Evolutionary conservation across 2,888 invertebrate species (phyloP), one percentile per base, ranked within the genome.

Genomic region (Pseudolycoriella hygida): DNA sequence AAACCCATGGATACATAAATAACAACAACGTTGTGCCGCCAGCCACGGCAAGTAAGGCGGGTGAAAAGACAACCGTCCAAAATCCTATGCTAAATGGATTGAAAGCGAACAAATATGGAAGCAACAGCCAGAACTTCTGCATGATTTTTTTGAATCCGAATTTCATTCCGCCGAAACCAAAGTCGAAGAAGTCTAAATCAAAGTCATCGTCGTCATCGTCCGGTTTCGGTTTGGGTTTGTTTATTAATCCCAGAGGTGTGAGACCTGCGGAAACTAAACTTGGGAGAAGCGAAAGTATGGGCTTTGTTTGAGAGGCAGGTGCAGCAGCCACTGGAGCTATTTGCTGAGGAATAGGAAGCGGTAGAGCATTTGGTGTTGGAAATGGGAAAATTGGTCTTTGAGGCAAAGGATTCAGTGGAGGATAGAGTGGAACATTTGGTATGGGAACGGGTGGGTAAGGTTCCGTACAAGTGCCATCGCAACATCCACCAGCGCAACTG

Each of bases 21-120:
- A 77, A 67, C 1, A 75, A 70, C 14, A 76, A 57, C 1, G 77
- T 72, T 12, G 80, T 71, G 1, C 74, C 68, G 1, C 77, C 71
- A 1, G 74, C 71, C 42, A 80, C 70, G 34, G 78, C 61, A 43
- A 79, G 64, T 1, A 72, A 71, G 41, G 80, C 59, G 1, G 81
- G 81, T 0, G 80, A 71, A 40, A 80, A 62, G 43, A 74, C 59
- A 53, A 79, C 53, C 45, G 78, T 70, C 57, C 75, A 67, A 31
- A 76, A 59, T 1, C 74, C 68, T 48, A 74, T 69, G 53, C 71
- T 69, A 6, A 77, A 60, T 0, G 77, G 77, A 58, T 70, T 76
- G 1, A 76, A 55, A 2, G 72, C 63, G 1, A 70, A 65, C 47
- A 76, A 56, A 59, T 72, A 71, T 19, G 69, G 46, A 8, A 43